Percentiles rank a stretch among this genome's conserved stretches.
Conservation (phyloP, 2,888 invertebrate genomes). For the Maniola hyperantus region DNA sequence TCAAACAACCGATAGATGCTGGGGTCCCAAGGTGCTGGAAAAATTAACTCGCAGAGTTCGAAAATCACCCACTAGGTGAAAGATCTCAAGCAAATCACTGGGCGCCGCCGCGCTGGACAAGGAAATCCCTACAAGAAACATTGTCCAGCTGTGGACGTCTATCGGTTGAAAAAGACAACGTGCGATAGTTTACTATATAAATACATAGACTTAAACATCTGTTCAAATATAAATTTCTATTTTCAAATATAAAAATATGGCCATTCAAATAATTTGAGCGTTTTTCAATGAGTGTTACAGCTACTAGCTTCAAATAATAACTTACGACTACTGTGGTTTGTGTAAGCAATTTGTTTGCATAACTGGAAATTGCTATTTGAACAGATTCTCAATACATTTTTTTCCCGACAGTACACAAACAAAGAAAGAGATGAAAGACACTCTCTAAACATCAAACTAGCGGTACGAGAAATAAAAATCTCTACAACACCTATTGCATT, state of each 20-base stretch:
- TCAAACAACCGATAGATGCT: background rate
- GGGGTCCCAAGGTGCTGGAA: background rate
- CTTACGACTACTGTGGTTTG: too few relatives aligned
- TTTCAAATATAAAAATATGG: background rate
- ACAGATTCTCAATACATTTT: background rate
- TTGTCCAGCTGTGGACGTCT: background rate
- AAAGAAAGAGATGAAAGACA: conserved; percentile 31
- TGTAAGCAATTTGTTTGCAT: background rate
- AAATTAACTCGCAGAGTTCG: background rate
- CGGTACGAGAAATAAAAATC: conserved; percentile 65
- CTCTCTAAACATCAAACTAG: conserved; percentile 63
- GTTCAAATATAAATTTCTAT: background rate
- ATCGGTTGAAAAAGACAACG: background rate
- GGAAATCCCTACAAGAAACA: background rate
- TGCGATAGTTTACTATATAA: conserved; percentile 24
- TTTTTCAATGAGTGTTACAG: too few relatives aligned
- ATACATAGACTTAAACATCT: conserved; percentile 9
- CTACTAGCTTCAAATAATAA: too few relatives aligned
- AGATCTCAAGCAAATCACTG: background rate
- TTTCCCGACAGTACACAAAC: background rate
- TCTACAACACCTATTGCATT: conserved; percentile 72
- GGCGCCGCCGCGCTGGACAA: too few relatives aligned
- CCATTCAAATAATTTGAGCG: too few relatives aligned
- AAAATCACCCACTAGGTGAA: background rate
- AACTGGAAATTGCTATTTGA: conserved; percentile 2